Conservation (phyloP, 2,888 invertebrate genomes). For the Dascillus cervinus region DNA sequence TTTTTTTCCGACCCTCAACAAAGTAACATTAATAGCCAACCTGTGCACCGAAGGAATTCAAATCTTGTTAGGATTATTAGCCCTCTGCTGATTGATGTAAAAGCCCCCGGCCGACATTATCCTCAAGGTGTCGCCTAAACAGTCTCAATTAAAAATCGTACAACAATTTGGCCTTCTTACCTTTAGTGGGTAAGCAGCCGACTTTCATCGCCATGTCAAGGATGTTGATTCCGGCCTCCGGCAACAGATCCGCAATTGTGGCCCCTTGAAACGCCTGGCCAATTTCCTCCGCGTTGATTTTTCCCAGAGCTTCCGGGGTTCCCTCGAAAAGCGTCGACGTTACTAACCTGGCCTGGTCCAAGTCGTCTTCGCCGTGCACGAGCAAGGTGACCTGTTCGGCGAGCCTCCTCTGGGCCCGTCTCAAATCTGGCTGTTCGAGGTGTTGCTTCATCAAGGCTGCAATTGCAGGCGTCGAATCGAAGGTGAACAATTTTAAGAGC, state of each 20-base stretch:
- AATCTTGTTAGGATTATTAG: conserved; percentile 69
- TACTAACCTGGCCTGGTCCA: conserved; percentile 61
- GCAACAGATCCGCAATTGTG: conserved; percentile 55
- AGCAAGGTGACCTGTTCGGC: conserved; percentile 81
- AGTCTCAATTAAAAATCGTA: no score
- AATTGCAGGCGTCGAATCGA: conserved; percentile 64
- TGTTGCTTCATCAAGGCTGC: conserved; percentile 67
- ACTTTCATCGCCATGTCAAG: conserved; percentile 76
- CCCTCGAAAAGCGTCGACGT: conserved; percentile 65
- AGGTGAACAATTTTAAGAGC: conserved; percentile 76
- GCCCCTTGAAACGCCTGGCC: conserved; percentile 67
- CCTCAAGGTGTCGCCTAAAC: conserved; percentile 78
- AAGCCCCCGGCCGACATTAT: conserved; percentile 90
- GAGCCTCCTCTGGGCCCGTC: conserved; percentile 74
- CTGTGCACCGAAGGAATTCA: conserved; percentile 75
- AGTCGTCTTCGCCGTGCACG: conserved; percentile 75
- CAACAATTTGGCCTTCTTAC: conserved; percentile 48
- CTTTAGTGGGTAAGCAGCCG: conserved; percentile 69
- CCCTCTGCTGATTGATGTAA: conserved; percentile 79
- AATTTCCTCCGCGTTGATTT: conserved; percentile 61
- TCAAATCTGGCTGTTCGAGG: conserved; percentile 62
- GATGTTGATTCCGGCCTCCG: conserved; percentile 70
- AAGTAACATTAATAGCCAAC: conserved; percentile 70
- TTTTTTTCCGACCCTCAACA: conserved; percentile 81
- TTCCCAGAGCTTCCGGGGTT: conserved; percentile 57